Evolutionary conservation across 2,113 vertebrate genomes (phyloP).

Genomic region (Pluvialis apricaria): DNA sequence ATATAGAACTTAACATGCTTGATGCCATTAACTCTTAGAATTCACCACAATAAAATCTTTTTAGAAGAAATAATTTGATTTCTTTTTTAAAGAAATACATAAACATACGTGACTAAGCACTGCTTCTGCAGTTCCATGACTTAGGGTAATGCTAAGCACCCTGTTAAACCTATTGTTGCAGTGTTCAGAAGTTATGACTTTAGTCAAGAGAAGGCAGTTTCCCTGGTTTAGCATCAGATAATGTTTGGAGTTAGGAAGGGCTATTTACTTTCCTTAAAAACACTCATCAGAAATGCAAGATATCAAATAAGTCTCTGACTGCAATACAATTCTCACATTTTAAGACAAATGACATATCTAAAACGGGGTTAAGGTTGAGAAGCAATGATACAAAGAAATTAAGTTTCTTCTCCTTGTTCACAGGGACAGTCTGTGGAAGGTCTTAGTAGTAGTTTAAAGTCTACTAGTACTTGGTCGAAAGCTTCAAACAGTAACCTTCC

Average conservation of each 20-base stretch:
- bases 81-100: not conserved
- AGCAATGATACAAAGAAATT: not conserved
- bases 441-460: not conserved
- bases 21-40: not conserved
- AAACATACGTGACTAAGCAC: fast-evolving
- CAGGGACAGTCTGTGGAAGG: not conserved
- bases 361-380: not conserved
- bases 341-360: not conserved
- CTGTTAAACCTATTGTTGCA: not conserved
- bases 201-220: not conserved
- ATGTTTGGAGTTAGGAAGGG: not conserved
- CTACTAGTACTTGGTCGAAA: not conserved
- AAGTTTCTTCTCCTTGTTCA: not conserved
- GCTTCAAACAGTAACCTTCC: not conserved
- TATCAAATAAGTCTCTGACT: not conserved
- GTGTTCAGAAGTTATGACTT: not conserved
- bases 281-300: not conserved
- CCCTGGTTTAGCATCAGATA: not conserved
- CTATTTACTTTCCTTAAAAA: not conserved
- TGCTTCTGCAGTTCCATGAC: not conserved
- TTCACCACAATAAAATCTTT: fast-evolving
- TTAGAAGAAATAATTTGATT: not conserved
- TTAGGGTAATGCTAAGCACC: not conserved
- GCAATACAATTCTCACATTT: not conserved
- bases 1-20: not conserved